Percentiles rank a stretch among this genome's conserved stretches.
Conservation (phyloP, 2,888 invertebrate species). For the Acronicta leporina region DNA sequence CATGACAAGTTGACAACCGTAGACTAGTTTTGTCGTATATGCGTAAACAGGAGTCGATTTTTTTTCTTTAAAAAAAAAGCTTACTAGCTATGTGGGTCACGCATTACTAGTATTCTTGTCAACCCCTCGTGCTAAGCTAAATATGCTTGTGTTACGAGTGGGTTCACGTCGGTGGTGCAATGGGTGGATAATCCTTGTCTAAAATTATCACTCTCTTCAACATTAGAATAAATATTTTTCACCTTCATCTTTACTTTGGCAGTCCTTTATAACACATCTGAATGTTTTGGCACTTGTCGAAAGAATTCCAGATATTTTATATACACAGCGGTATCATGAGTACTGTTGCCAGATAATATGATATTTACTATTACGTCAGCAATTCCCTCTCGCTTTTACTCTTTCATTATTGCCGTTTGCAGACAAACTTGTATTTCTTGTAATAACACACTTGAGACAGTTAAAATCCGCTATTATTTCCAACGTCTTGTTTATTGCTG, state of each 20-base stretch:
- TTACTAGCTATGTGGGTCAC: too few relatives aligned
- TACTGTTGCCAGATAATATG: conserved; percentile 7
- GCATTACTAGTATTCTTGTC: too few relatives aligned
- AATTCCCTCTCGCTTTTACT: conserved; percentile 30
- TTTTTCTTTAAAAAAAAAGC: too few relatives aligned
- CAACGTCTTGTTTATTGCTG: conserved; percentile 24
- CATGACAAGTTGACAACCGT: too few relatives aligned
- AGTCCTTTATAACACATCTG: background rate
- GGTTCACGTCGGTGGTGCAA: too few relatives aligned
- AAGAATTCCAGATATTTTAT: conserved; percentile 20
- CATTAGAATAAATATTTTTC: too few relatives aligned
- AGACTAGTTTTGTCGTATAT: too few relatives aligned
- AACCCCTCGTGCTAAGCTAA: too few relatives aligned
- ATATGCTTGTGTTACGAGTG: too few relatives aligned
- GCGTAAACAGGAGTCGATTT: too few relatives aligned
- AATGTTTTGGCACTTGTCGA: conserved; percentile 25
- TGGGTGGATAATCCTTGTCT: too few relatives aligned
- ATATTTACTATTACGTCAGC: conserved; percentile 26
- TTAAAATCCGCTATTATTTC: conserved; percentile 26
- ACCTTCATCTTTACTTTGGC: conserved; percentile 18
- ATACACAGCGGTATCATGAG: conserved; percentile 6
- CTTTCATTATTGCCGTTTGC: conserved; percentile 12
- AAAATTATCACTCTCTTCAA: too few relatives aligned
- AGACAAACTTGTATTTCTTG: conserved; percentile 15
- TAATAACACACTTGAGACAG: conserved; percentile 32